A percentile compares a stretch with the other conserved stretches of the same genome.
Evolutionary conservation across 2,113 vertebrate genomes (phyloP).

Genomic region (Uria aalge): DNA sequence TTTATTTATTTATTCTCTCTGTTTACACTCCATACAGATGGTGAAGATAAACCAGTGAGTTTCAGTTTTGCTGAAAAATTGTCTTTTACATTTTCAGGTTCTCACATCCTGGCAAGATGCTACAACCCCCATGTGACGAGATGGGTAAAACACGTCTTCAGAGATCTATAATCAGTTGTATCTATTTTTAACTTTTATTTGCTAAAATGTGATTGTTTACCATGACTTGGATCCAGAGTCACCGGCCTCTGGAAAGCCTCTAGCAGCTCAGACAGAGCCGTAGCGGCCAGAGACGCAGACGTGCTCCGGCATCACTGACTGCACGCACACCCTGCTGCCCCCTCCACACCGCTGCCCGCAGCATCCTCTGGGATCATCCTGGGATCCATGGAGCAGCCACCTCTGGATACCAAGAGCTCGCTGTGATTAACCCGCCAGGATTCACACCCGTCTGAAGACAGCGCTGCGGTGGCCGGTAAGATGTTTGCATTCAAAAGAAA

Average conservation of each 20-base stretch:
- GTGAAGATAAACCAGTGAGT: neutral
- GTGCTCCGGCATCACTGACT: neutral
- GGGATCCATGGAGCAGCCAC: neutral
- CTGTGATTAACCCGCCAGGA: neutral
- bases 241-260: neutral
- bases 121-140: neutral
- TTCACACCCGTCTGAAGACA: neutral
- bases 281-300: neutral
- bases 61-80: neutral
- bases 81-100: neutral
- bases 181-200: neutral
- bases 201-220: neutral
- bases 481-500: neutral
- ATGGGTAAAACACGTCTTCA: neutral
- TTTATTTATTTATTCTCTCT: constrained; percentile 23
- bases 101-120: neutral
- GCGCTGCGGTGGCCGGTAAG: rapidly evolving
- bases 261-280: neutral
- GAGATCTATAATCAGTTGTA: neutral
- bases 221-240: neutral
- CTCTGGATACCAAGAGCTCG: neutral
- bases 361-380: neutral
- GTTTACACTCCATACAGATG: neutral
- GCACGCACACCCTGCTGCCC: neutral
- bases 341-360: neutral